Percentiles rank a stretch among this genome's conserved stretches.
Evolutionary conservation across 1,140 invertebrate species (phyloP).

Genomic region (Pseudomyrmex cubaensis): DNA sequence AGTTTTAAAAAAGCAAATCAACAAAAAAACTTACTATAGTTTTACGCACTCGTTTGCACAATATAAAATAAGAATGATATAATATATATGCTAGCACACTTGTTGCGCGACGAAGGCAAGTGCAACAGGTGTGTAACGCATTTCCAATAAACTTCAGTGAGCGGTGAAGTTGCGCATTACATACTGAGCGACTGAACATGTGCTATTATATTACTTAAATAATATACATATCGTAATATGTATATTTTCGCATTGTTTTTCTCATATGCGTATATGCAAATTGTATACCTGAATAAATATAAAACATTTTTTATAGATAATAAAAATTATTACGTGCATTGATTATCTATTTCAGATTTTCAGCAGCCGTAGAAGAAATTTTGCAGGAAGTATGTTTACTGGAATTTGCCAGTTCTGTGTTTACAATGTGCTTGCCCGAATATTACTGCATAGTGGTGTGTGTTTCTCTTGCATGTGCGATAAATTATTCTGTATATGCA

Average conservation of each 20-base stretch:
- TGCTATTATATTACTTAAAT: neutral
- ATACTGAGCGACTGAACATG: neutral
- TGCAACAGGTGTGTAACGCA: constrained; percentile 16
- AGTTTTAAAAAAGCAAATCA: too few relatives aligned
- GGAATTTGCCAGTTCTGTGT: constrained; percentile 45
- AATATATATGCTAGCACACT: neutral
- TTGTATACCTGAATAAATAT: too few relatives aligned
- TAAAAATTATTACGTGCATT: neutral
- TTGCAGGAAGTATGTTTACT: constrained; percentile 58
- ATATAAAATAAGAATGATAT: too few relatives aligned
- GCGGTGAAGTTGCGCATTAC: neutral
- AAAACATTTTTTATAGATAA: neutral
- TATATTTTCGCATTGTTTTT: too few relatives aligned
- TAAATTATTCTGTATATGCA: neutral
- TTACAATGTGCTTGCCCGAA: constrained; percentile 57
- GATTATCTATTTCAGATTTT: constrained; percentile 43
- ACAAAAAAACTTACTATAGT: too few relatives aligned
- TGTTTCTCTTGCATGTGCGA: neutral
- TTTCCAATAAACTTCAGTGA: neutral
- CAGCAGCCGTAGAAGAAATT: constrained; percentile 22
- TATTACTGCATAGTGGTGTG: constrained; percentile 60
- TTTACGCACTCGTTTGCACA: too few relatives aligned
- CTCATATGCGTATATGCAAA: too few relatives aligned
- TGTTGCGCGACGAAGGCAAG: neutral
- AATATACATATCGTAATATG: too few relatives aligned